phyloP scores from a whole-genome alignment of 1,140 invertebrate genomes.

The Halesus radiatus region DNA sequence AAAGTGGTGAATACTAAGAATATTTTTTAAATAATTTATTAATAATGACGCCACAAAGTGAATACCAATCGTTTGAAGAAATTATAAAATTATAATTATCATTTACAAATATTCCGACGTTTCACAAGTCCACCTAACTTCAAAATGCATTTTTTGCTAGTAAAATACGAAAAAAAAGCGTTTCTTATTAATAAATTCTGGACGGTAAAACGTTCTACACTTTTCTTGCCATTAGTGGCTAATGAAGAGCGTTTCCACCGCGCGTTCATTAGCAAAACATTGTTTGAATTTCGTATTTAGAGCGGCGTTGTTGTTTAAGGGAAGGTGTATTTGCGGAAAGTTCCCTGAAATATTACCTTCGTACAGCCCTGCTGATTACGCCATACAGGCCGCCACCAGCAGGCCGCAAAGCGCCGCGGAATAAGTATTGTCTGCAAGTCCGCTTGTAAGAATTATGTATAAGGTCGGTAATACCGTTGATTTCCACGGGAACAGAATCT shows the following conservation, averaged over 20 bases:
- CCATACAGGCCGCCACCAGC: background rate
- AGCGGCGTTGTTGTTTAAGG: constrained; percentile 16
- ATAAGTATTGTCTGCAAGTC: background rate
- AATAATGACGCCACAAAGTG: no score
- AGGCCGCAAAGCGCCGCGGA: background rate
- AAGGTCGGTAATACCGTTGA: background rate
- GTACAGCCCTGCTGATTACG: constrained; percentile 13
- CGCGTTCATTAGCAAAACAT: constrained; percentile 33
- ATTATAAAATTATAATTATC: no score
- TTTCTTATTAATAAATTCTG: no score
- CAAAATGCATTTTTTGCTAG: no score
- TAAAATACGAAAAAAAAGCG: no score
- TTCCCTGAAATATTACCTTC: constrained; percentile 26
- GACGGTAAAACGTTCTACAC: no score
- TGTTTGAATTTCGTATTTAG: constrained; percentile 23
- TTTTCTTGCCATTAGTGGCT: background rate
- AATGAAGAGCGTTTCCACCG: background rate
- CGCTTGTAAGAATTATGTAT: constrained; percentile 2
- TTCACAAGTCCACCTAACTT: no score
- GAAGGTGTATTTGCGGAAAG: constrained; percentile 21
- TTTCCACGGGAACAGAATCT: no score
- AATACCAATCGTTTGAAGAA: no score
- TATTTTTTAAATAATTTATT: no score
- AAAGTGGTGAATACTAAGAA: no score
- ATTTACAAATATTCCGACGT: no score